phyloP scores from a whole-genome alignment of 1,140 invertebrate genomes.

The Odontomachus brunneus region DNA sequence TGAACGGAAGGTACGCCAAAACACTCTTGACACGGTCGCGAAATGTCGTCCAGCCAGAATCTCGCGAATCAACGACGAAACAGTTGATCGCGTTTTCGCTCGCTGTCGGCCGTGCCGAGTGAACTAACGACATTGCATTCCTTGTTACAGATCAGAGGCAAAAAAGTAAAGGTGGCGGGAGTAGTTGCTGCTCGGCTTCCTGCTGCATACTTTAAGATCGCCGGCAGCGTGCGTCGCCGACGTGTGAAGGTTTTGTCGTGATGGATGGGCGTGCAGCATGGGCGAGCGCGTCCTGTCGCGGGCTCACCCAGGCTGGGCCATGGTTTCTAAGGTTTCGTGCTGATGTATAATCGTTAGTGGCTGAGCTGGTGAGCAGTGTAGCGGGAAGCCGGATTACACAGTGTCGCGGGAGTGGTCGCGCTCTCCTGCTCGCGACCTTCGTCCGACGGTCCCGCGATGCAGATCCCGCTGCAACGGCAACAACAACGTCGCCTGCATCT shows the following conservation, averaged over 20 bases:
- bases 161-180: conserved; percentile 96
- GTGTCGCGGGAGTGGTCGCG: neutral
- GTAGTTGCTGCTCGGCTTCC: conserved; percentile 95
- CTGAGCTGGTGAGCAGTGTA: conserved; percentile 82
- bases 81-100: too few species aligned
- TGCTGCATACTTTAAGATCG: conserved; percentile 95
- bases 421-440: too few species aligned
- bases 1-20: too few species aligned
- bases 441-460: neutral
- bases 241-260: conserved; percentile 72
- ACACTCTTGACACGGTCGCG: too few species aligned
- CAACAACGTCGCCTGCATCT: too few species aligned
- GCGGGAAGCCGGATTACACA: conserved; percentile 39
- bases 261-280: conserved; percentile 71
- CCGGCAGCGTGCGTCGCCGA: conserved; percentile 73
- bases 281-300: conserved; percentile 66
- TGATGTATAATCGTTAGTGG: conserved; percentile 83
- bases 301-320: conserved; percentile 79
- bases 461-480: neutral
- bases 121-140: conserved; percentile 62
- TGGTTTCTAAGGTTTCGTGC: conserved; percentile 83
- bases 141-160: conserved; percentile 95
- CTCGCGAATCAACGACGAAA: too few species aligned
- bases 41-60: too few species aligned
- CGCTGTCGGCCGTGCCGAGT: too few species aligned